A percentile compares a stretch with the other conserved stretches of the same genome.
Conservation (phyloP, 2,797 vertebrate genomes). For the Pempheris klunzingeri region DNA sequence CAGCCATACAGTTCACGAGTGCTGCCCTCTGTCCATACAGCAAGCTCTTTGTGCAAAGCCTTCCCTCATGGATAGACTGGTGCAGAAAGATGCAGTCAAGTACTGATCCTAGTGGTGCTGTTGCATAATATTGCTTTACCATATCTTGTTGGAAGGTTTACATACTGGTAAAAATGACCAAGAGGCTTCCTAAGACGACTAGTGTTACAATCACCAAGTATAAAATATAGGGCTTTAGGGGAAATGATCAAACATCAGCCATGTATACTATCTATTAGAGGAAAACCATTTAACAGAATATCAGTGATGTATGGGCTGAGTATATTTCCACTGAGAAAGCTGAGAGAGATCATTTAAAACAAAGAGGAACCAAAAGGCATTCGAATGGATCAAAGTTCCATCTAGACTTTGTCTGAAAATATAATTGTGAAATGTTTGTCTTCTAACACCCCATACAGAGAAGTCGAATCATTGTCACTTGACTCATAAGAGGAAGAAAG, state of each 20-base stretch:
- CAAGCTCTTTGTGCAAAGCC: too few relatives aligned
- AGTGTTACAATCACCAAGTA: too few relatives aligned
- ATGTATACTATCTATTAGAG: neutral
- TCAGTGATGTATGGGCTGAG: slow-evolving; percentile 11
- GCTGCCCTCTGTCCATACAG: too few relatives aligned
- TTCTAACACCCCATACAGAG: slow-evolving; percentile 4
- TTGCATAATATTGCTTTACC: too few relatives aligned
- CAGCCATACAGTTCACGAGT: too few relatives aligned
- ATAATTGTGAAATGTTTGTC: slow-evolving; percentile 21
- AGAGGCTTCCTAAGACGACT: too few relatives aligned
- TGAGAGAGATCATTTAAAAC: neutral
- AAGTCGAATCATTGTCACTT: slow-evolving; percentile 53
- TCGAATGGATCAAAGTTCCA: slow-evolving; percentile 2
- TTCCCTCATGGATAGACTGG: too few relatives aligned
- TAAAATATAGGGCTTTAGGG: too few relatives aligned
- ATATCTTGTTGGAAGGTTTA: too few relatives aligned
- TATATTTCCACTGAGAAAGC: neutral
- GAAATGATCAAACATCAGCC: neutral
- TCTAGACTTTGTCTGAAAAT: slow-evolving; percentile 16
- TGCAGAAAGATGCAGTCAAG: too few relatives aligned
- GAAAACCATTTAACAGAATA: slow-evolving; percentile 7
- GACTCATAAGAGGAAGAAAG: slow-evolving; percentile 56
- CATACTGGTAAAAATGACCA: too few relatives aligned
- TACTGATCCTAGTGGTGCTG: too few relatives aligned
- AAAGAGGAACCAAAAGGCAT: neutral